Evolutionary conservation across 2,113 vertebrate genomes (phyloP).

Genomic region (Gallinago paraguaiae): DNA sequence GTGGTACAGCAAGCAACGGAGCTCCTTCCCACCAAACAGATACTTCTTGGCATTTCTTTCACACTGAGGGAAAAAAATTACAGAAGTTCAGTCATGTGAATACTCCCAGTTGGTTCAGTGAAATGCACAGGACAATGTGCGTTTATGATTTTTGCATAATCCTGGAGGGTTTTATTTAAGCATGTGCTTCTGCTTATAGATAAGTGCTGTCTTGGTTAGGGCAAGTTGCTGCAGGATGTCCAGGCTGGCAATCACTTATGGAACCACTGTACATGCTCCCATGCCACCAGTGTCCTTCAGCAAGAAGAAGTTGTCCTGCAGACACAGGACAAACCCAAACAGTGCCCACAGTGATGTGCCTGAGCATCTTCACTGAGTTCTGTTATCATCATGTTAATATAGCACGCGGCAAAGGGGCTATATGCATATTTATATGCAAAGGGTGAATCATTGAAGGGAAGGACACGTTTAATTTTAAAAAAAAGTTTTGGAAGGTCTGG

Average conservation of each 20-base stretch:
- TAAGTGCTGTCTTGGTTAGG: not conserved
- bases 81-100: not conserved
- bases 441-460: not conserved
- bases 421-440: too few relatives aligned
- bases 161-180: not conserved
- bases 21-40: not conserved
- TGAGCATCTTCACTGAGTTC: not conserved
- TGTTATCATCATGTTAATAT: not conserved
- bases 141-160: not conserved
- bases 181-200: not conserved
- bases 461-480: not conserved
- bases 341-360: not conserved
- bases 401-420: not conserved
- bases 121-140: not conserved
- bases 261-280: rapidly evolving
- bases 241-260: not conserved
- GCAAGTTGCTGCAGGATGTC: not conserved
- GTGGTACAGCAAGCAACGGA: rapidly evolving
- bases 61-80: not conserved
- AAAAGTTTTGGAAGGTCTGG: not conserved
- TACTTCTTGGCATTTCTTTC: not conserved
- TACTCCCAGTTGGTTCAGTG: not conserved
- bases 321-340: not conserved
- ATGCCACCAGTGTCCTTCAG: not conserved
- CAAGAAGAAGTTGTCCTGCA: not conserved